Base-by-base conservation (phyloP, 1,140 invertebrate genomes). In the Drosophila willistoni region DNA sequence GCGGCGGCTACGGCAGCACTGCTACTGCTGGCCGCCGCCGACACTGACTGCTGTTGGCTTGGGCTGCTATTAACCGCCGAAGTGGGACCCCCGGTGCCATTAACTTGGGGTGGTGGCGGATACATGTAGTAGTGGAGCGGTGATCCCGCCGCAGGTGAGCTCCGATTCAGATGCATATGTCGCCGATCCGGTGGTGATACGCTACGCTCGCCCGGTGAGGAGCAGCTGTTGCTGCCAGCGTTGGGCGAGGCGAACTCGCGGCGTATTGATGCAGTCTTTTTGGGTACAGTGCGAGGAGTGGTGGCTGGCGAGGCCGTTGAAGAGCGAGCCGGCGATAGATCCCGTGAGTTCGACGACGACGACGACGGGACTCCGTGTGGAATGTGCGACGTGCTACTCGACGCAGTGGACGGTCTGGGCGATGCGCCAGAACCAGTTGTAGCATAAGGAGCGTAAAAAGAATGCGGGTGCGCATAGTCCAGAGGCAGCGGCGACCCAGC, bases 241-340 rank as follows among this genome's bases (percentile, higher is more conserved):
- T 81, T 87, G 6, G 90, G 90, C n/a, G 91, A 92, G 61, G 90
- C 89, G 25, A 92, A 92, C 77, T 92, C 90, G 29, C 91, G 83
- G 39, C 91, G 85, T 65, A 92, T 87, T 22, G 91, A 90, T 54
- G 90, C 91, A 91, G 91, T 92, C 90, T 92, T 92, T 70, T 92
- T 92, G 73, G 91, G 91, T 74, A 92, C 91, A 54, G 91, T 92
- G 47, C 91, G 77, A 54, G 91, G 90, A 34, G 91, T 87, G 10
- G 77, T 68, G 47, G 57, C 77, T 14, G 90, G 86, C 36, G 86
- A 91, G 29, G 83, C 86, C 25, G 81, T 79, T 0, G 75, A 76
- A 13, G 80, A 81, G 6, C 86, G 90, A 10, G 89, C 79, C 19
- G 79, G 81, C 7, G 90, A 82, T 33, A 79, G 72, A 64, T 83